Percentiles rank a stretch among this genome's conserved stretches.
These are phyloP conservation scores for Agrilus cyanescens DNA, from an alignment of 2,888 invertebrate genomes.

Conservation along the genomic window DNA sequence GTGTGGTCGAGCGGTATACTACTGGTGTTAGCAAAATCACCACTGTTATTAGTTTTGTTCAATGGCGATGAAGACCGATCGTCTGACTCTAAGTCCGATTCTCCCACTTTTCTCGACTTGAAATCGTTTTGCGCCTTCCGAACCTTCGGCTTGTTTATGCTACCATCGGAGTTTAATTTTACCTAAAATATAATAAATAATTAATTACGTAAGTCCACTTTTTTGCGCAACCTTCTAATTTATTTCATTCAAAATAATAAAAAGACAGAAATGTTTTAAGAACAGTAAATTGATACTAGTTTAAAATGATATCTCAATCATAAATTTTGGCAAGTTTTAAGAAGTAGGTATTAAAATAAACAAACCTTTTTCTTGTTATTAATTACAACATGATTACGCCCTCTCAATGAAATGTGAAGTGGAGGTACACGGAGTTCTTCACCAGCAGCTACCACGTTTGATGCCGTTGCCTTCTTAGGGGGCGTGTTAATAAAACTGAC, in stretches of 20 bases:
- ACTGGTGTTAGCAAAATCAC: conserved; percentile 8
- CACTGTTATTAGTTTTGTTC: too few relatives aligned
- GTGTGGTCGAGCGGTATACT: conserved; percentile 6
- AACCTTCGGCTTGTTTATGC: conserved; percentile 23
- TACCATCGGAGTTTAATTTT: conserved; percentile 29
- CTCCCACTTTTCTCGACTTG: conserved; percentile 14
- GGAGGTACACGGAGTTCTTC: conserved; percentile 80
- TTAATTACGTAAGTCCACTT: too few relatives aligned
- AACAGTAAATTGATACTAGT: too few relatives aligned
- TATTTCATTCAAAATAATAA: too few relatives aligned
- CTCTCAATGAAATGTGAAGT: conserved; percentile 74
- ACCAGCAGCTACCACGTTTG: conserved; percentile 20
- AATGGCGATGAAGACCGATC: too few relatives aligned
- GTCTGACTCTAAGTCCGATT: too few relatives aligned
- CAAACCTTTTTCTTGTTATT: conserved; percentile 52
- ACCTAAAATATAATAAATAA: conserved; percentile 17
- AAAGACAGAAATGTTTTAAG: too few relatives aligned
- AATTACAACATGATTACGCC: conserved; percentile 75
- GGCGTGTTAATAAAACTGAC: conserved; percentile 57
- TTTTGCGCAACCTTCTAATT: too few relatives aligned
- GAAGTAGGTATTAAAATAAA: too few relatives aligned
- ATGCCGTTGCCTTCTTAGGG: conserved; percentile 35
- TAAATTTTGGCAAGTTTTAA: too few relatives aligned
- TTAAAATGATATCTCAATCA: too few relatives aligned
- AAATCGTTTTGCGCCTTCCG: conserved; percentile 22